These are phyloP conservation scores for Tokudaia muenninki DNA, from an alignment of 2,797 vertebrate genomes.

Conservation along the genomic window DNA sequence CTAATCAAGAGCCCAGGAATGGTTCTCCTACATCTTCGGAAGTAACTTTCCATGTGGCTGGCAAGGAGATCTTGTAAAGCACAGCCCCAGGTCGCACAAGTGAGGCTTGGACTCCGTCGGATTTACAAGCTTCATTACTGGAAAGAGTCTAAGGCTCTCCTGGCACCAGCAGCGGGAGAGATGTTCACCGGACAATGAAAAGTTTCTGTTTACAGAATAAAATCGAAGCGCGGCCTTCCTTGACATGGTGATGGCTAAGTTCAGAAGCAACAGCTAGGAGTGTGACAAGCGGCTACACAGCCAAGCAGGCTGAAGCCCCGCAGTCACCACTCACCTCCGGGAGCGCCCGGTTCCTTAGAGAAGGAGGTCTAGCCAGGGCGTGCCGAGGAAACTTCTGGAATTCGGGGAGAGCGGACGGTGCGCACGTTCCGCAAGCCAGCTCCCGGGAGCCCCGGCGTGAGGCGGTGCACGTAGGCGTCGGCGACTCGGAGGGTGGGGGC, in stretches of 20 bases:
- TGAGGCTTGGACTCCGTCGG: neutral
- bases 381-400: neutral
- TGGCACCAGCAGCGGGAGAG: conserved; percentile 13
- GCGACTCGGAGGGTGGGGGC: neutral
- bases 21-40: neutral
- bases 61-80: conserved; percentile 43
- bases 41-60: conserved; percentile 74
- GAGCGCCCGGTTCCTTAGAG: neutral
- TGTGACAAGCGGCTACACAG: neutral
- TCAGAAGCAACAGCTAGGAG: neutral
- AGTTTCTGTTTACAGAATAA: neutral
- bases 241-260: neutral
- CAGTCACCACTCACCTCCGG: neutral
- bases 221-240: neutral
- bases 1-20: neutral
- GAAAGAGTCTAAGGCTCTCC: conserved; percentile 23
- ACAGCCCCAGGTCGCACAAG: conserved; percentile 37
- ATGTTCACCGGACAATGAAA: conserved; percentile 41
- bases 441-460: neutral
- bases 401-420: neutral
- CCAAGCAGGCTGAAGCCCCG: fast-evolving
- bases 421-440: neutral
- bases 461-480: neutral
- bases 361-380: neutral
- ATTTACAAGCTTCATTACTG: conserved; percentile 71